These are phyloP conservation scores for Druceiella hillmani DNA, from an alignment of 2,888 invertebrate genomes.

Conservation along the genomic window DNA sequence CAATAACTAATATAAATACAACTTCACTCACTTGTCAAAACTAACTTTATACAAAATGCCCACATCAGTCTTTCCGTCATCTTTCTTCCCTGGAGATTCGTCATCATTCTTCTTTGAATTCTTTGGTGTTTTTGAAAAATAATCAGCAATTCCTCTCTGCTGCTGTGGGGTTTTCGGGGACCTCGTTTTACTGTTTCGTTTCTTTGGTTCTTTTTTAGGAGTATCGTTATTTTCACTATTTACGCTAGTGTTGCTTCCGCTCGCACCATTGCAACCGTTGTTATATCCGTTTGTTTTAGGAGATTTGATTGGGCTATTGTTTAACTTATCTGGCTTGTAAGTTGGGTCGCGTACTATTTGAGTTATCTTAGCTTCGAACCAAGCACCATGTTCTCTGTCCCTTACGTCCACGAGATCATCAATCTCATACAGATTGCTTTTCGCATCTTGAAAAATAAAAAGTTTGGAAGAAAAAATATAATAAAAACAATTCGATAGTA, in stretches of 20 bases:
- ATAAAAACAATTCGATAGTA: not conserved
- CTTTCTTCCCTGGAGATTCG: slow-evolving; percentile 10
- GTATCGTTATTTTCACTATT: not conserved
- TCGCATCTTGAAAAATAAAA: slow-evolving; percentile 32
- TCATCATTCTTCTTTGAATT: slow-evolving; percentile 26
- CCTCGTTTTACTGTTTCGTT: slow-evolving; percentile 23
- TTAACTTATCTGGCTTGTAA: not conserved
- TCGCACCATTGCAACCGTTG: slow-evolving; percentile 10
- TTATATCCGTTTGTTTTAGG: slow-evolving; percentile 27
- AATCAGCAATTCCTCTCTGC: slow-evolving; percentile 32
- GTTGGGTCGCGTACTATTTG: slow-evolving; percentile 44
- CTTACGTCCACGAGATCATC: slow-evolving; percentile 65
- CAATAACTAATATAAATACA: slow-evolving; percentile 22
- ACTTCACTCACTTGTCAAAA: slow-evolving; percentile 33
- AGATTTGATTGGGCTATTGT: not conserved
- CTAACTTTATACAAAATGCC: slow-evolving; percentile 44
- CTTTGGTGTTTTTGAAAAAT: slow-evolving; percentile 30
- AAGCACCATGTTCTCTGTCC: slow-evolving; percentile 58
- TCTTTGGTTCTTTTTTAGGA: slow-evolving; percentile 1
- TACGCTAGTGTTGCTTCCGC: not conserved
- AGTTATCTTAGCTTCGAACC: slow-evolving; percentile 65
- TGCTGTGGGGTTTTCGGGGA: slow-evolving; percentile 21
- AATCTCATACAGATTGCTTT: slow-evolving; percentile 46
- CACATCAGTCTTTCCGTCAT: slow-evolving; percentile 28
- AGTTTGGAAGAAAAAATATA: slow-evolving; percentile 6